Evolutionary conservation across 2,797 vertebrate genomes (phyloP), one percentile per base, ranked within the genome.

Genomic region (Artibeus lituratus): DNA sequence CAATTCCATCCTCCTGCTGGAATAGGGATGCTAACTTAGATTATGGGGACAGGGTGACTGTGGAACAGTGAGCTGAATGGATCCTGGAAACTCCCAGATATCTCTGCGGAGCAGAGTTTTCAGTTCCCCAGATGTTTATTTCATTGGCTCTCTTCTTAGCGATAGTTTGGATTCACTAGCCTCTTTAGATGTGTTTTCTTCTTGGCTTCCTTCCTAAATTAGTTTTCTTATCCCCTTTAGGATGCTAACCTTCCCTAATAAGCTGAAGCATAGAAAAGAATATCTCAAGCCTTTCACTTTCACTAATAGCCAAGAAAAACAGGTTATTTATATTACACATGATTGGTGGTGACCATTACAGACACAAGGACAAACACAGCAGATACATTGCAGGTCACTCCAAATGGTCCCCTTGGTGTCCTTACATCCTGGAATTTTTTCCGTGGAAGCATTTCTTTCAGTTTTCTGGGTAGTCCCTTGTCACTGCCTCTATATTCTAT

Each of bases 101-200:
- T 65, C 90, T 92, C 65, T 78, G 37, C 70, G 22, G 7, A 62
- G 22, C 22, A 92, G 39, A 87, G 19, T 76, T 37, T 26, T 77
- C 59, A 57, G 37, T 59, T 78, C 62, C 83, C 53, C 44, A 82
- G 39, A 51, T 67, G 29, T 73, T 87, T 90, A 37, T 85, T 91
- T 35, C 42, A 59, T 93, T 84, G 73, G 42, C 29, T 44, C 21
- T 55, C 42, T 85, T 83, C 57, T 70, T 88, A 65, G 77, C 73
- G n/a, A 86, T 86, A 53, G 15, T 35, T 92, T 93, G 32, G 16
- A 73, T 82, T 95, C 32, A 55, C 24, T 21, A 72, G 16, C 62
- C n/a, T 93, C 44, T 90, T 87, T 24, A 70, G 59, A 53, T 67
- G 55, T 55, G 78, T 85, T 92, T 93, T 65, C 49, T 73, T 94